Conservation (phyloP, 1,140 invertebrate species). For the Bradysia coprophila region DNA sequence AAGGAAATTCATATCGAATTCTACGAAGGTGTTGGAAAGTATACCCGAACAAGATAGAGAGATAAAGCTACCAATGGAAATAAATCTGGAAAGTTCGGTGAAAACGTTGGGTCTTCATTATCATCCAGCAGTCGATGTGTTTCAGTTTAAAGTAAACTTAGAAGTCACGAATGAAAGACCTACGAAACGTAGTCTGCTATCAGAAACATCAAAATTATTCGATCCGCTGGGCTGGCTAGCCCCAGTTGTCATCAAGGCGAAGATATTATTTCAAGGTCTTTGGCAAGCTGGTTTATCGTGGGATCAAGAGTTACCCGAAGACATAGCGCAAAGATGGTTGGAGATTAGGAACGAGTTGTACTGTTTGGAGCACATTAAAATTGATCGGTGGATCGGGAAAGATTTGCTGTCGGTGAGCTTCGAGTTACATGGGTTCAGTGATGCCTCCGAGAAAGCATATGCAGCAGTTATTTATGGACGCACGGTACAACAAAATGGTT, state of each 20-base stretch:
- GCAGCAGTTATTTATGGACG: slow-evolving; percentile 13
- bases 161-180: too few relatives aligned
- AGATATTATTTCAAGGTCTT: slow-evolving; percentile 20
- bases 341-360: not conserved
- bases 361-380: not conserved
- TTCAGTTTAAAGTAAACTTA: too few relatives aligned
- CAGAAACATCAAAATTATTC: slow-evolving; percentile 13
- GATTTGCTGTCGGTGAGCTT: not conserved
- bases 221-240: slow-evolving; percentile 18
- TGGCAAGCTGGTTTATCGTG: slow-evolving; percentile 14
- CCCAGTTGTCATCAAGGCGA: slow-evolving; percentile 16
- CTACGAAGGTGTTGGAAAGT: too few relatives aligned
- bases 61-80: too few relatives aligned
- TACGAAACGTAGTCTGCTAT: slow-evolving; percentile 11
- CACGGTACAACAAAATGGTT: slow-evolving; percentile 2
- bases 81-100: too few relatives aligned
- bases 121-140: too few relatives aligned
- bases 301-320: slow-evolving; percentile 17
- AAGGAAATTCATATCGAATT: too few relatives aligned
- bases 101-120: too few relatives aligned
- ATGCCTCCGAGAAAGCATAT: slow-evolving; percentile 13
- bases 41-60: too few relatives aligned
- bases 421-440: slow-evolving; percentile 14
- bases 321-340: slow-evolving; percentile 2
- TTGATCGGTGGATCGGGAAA: not conserved